Conservation (phyloP, 1,140 invertebrate genomes). For the Chionoecetes opilio region DNA sequence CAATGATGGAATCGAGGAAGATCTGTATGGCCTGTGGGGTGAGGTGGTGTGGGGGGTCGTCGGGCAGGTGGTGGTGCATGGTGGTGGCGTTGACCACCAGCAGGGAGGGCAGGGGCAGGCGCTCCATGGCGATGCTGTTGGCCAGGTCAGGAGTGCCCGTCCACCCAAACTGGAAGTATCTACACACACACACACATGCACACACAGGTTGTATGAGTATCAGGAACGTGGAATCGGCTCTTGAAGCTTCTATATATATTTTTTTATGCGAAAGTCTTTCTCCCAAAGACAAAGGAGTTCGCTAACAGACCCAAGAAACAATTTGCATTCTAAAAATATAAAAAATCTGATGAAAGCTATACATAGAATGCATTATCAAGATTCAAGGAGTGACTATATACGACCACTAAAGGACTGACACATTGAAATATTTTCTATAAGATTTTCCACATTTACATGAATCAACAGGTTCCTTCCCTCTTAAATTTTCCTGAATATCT, state of each 20-base stretch:
- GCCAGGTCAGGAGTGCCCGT: slow-evolving; percentile 91
- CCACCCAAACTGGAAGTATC: slow-evolving; percentile 96
- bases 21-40: slow-evolving; percentile 90
- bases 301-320: not conserved
- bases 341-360: not conserved
- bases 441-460: too few relatives aligned
- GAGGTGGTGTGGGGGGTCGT: slow-evolving; percentile 91
- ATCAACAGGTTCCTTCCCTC: too few relatives aligned
- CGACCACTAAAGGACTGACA: too few relatives aligned
- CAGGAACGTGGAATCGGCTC: not conserved
- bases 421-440: too few relatives aligned
- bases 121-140: slow-evolving; percentile 95
- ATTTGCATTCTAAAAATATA: too few relatives aligned
- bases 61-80: slow-evolving; percentile 94
- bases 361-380: not conserved
- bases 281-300: not conserved
- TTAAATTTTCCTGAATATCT: too few relatives aligned
- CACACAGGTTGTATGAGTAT: not conserved
- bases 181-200: slow-evolving; percentile 1
- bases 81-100: slow-evolving; percentile 95
- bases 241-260: not conserved
- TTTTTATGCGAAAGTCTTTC: not conserved
- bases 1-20: slow-evolving; percentile 82
- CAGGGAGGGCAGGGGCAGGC: slow-evolving; percentile 92
- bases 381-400: too few relatives aligned